phyloP scores from a whole-genome alignment of 2,888 invertebrate genomes.

The Selenia dentaria region DNA sequence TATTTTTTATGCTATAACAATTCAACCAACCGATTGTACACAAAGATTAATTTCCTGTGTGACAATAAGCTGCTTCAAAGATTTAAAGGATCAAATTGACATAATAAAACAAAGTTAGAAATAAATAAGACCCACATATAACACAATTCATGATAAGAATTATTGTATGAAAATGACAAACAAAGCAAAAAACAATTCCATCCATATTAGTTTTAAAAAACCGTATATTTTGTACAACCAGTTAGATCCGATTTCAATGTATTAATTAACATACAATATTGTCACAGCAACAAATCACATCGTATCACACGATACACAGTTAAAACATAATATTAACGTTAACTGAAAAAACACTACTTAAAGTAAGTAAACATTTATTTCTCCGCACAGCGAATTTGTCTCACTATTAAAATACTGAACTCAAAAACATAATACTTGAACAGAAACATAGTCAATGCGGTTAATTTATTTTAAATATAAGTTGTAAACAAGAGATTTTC shows the following conservation, averaged over 20 bases:
- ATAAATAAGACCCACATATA: conserved; percentile 37
- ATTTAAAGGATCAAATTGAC: background rate
- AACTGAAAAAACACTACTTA: conserved; percentile 50
- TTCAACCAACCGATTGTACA: conserved; percentile 63
- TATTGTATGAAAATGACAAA: conserved; percentile 24
- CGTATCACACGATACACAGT: conserved; percentile 65
- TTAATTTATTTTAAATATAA: background rate
- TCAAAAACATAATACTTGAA: conserved; percentile 49
- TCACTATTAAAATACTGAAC: conserved; percentile 66
- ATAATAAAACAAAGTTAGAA: conserved; percentile 17
- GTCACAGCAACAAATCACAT: conserved; percentile 82
- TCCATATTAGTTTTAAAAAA: conserved; percentile 21
- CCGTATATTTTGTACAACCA: conserved; percentile 25
- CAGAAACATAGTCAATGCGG: conserved; percentile 35
- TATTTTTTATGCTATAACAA: conserved; percentile 69
- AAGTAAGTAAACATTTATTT: conserved; percentile 49
- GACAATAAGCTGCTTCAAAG: conserved; percentile 42
- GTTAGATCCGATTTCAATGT: conserved; percentile 30
- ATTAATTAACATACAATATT: conserved; percentile 35
- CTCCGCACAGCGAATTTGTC: conserved; percentile 73
- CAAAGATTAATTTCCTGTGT: conserved; percentile 47
- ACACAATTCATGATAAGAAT: conserved; percentile 26
- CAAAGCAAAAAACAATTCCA: conserved; percentile 27
- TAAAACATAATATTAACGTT: conserved; percentile 43
- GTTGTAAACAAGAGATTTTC: background rate